Evolutionary conservation across 2,888 invertebrate species (phyloP), one percentile per base, ranked within the genome.

Genomic region (Ommatoiulus sabulosus): DNA sequence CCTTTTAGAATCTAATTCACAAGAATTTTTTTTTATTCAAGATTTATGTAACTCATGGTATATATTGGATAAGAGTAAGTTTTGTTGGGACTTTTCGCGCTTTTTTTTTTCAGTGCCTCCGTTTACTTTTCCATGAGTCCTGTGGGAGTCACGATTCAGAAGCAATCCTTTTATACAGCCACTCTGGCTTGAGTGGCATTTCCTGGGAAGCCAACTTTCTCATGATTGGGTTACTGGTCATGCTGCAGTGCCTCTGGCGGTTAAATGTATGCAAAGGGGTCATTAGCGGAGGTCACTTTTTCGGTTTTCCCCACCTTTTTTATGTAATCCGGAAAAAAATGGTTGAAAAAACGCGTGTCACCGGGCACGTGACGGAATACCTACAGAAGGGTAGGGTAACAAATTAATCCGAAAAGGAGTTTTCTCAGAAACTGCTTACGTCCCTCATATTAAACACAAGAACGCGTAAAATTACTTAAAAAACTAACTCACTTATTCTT

Each of bases 241-340:
- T 63, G 63, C 17, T 63, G 63, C 20, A 63, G 17, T 63, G 20
- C 63, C 17, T n/a, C 63, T 63, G 17, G 63, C 20, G 63, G n/a
- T 3, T 3, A 72, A 72, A 72, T 52, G 8, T 72, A 8, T 24
- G 24, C 72, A 72, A 24, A 20, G 72, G 72, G 72, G 72, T 72
- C 24, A 24, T 24, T 72, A 5, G 24, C 72, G 7, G 72, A 72
- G 72, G 72, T 20, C 24, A 72, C 1, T 24, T 24, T 72, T 72
- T 72, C 24, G 72, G 72, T 72, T 72, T 72, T 72, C 72, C 72
- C 72, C 72, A 72, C 24, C 20, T 72, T 72, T 72, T 72, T 24
- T n/a, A n/a, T 10, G 10, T 15, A 52, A 5, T 52, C 52, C 20
- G 20, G 24, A 24, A n/a, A 72, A 72, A n/a, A 72, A 24, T 20